phyloP scores from a whole-genome alignment of 2,113 vertebrate genomes.

The Seriola aureovittata region DNA sequence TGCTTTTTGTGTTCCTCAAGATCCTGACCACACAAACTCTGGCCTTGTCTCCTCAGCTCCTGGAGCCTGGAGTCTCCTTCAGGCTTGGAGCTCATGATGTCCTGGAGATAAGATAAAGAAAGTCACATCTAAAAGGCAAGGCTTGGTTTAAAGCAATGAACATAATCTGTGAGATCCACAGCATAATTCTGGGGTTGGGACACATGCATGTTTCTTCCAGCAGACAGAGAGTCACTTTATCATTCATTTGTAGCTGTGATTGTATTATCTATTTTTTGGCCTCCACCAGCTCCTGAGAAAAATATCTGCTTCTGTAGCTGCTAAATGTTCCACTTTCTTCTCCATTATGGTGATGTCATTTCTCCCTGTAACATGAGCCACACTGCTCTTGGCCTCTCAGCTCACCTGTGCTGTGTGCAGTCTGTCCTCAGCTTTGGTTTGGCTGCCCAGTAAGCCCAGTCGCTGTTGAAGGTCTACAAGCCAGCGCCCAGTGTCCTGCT shows the following conservation, averaged over 20 bases:
- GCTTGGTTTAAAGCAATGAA: background rate
- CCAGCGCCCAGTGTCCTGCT: slow-evolving; percentile 58
- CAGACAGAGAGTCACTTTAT: background rate
- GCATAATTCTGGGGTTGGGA: background rate
- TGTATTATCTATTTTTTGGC: background rate
- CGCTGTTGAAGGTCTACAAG: slow-evolving; percentile 57
- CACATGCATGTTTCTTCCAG: background rate
- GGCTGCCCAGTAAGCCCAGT: slow-evolving; percentile 45
- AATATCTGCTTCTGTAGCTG: background rate
- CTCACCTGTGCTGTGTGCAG: slow-evolving; percentile 76
- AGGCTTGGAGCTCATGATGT: slow-evolving; percentile 54
- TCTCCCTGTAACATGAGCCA: background rate
- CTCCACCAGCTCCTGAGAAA: background rate
- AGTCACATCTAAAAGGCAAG: background rate
- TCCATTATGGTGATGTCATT: background rate
- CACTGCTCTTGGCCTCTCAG: background rate
- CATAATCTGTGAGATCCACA: background rate
- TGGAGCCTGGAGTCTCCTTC: slow-evolving; percentile 75
- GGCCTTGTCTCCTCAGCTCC: slow-evolving; percentile 54
- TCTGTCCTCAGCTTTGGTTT: slow-evolving; percentile 57
- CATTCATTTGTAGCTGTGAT: background rate
- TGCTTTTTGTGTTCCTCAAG: slow-evolving; percentile 47
- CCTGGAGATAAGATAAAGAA: slow-evolving; percentile 46
- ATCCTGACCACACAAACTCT: slow-evolving; percentile 54
- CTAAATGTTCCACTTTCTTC: background rate